Conservation (phyloP, 2,888 invertebrate genomes). For the Syrista parreyssii region DNA sequence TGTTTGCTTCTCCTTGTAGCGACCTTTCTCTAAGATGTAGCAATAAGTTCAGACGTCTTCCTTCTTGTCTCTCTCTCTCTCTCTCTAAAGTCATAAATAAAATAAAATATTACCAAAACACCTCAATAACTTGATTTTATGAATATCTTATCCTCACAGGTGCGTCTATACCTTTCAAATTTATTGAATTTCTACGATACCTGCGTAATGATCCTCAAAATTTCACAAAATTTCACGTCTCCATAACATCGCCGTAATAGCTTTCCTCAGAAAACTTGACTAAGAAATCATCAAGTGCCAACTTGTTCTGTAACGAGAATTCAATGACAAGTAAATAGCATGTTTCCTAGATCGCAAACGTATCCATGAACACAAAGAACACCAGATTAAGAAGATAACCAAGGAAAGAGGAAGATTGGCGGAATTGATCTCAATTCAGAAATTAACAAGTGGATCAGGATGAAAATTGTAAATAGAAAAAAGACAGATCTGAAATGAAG, state of each 20-base stretch:
- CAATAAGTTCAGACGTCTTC: not conserved
- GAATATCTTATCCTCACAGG: not conserved
- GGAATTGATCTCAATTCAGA: not conserved
- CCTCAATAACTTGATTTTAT: not conserved
- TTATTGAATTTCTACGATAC: not conserved
- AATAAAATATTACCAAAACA: not conserved
- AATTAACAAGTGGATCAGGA: not conserved
- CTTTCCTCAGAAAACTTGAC: not conserved
- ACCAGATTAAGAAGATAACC: not conserved
- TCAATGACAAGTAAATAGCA: not conserved
- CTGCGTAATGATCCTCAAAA: not conserved
- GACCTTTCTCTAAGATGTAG: not conserved
- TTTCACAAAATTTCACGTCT: not conserved
- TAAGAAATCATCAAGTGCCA: not conserved
- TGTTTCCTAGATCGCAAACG: not conserved
- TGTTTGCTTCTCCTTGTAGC: not conserved
- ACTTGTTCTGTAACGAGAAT: no score
- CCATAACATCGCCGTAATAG: not conserved
- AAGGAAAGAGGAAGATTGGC: not conserved
- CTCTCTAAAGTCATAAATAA: not conserved
- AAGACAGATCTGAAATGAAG: not conserved
- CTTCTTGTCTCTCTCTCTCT: not conserved
- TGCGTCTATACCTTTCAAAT: not conserved
- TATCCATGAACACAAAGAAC: not conserved
- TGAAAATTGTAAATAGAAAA: not conserved